Conservation (phyloP, 2,888 invertebrate genomes). For the Macropis europaea region DNA sequence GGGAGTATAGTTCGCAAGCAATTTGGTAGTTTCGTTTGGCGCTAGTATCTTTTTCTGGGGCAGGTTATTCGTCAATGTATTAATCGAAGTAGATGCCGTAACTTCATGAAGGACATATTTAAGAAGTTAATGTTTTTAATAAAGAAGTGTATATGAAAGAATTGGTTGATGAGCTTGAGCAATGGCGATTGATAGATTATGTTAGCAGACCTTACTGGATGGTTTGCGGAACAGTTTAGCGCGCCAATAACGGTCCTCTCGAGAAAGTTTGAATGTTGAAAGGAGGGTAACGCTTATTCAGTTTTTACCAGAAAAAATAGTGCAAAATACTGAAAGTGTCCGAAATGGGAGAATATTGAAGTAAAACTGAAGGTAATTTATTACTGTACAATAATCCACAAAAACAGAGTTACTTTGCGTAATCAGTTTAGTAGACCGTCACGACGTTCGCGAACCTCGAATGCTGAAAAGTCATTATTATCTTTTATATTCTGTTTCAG, state of each 20-base stretch:
- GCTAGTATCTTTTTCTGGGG: not conserved
- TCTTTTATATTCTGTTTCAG: not conserved
- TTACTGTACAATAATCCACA: not conserved
- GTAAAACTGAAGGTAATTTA: not conserved
- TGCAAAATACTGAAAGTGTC: not conserved
- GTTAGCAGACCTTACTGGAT: not conserved
- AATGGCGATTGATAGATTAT: no score
- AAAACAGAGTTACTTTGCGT: not conserved
- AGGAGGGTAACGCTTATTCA: not conserved
- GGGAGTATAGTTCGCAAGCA: not conserved
- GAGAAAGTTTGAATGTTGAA: not conserved
- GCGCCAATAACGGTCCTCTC: not conserved
- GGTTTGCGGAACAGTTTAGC: slow-evolving; percentile 11
- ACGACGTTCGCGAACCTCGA: not conserved
- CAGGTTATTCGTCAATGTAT: no score
- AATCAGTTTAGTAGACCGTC: not conserved
- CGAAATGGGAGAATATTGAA: not conserved
- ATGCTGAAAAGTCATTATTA: not conserved
- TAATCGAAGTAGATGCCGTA: no score
- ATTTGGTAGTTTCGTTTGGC: not conserved
- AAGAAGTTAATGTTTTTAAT: no score
- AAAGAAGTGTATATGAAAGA: no score
- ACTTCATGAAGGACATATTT: no score
- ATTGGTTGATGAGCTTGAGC: no score
- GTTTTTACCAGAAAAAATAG: not conserved